Base-by-base conservation (phyloP, 2,888 invertebrate species). In the Incurvaria masculella region DNA sequence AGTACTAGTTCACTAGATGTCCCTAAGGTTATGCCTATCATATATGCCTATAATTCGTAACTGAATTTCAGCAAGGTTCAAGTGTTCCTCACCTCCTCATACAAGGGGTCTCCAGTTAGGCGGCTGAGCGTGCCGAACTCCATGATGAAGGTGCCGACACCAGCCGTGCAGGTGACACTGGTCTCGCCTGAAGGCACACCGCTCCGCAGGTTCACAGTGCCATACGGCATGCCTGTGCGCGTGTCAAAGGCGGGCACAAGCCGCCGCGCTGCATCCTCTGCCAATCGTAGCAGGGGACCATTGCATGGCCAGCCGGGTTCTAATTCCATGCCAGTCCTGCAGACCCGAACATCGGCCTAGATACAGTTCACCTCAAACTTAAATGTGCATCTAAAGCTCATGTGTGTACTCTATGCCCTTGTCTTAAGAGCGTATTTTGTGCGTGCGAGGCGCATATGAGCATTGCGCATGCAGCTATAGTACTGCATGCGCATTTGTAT, bases 291-390 rank as follows among this genome's bases (percentile, higher is more conserved):
- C 2, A 99, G 71, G 1, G 98, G 97, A 0, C 99, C 99, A 64
- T 91, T 89, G 63, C 99, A 99, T 0, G 99, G 99, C 97, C 97
- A 99, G 0, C 97, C 98, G 2, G 90, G 87, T 63, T 96, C 96
- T 43, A 94, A 62, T 47, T 85, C 80, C 53, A 88, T 75, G 1
- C 91, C 93, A 39, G 92, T 90, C 65, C 88, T 87, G 59, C 62
- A n/a, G n/a, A n/a, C n/a, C n/a, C n/a, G n/a, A n/a, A n/a, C n/a
- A n/a, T n/a, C n/a, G n/a, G n/a, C n/a, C n/a, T n/a, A n/a, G n/a
- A n/a, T n/a, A n/a, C n/a, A n/a, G n/a, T n/a, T n/a, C n/a, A n/a
- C n/a, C n/a, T n/a, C n/a, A n/a, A n/a, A n/a, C n/a, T n/a, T n/a
- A n/a, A n/a, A n/a, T n/a, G n/a, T n/a, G n/a, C n/a, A n/a, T n/a